These are phyloP conservation scores for Drosophila kikkawai DNA, from an alignment of 1,140 invertebrate genomes.

Conservation along the genomic window DNA sequence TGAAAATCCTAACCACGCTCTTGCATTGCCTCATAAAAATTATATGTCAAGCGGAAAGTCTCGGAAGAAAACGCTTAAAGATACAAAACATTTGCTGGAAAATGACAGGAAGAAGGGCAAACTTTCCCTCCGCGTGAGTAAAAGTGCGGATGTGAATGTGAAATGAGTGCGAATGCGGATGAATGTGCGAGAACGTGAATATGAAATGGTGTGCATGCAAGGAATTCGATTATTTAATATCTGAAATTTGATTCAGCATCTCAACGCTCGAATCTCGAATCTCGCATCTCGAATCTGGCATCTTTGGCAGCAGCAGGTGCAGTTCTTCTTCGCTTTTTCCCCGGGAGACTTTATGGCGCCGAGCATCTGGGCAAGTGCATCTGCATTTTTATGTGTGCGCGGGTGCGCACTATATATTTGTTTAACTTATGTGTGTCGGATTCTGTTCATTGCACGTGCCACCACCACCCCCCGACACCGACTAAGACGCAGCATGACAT, in stretches of 20 bases:
- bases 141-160: conserved; percentile 19
- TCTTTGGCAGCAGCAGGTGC: conserved; percentile 34
- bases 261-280: neutral
- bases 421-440: conserved; percentile 42
- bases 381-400: conserved; percentile 38
- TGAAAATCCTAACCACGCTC: neutral
- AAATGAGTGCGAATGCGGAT: conserved; percentile 8
- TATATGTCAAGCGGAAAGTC: conserved; percentile 75
- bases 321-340: neutral
- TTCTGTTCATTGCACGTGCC: conserved; percentile 32
- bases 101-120: neutral
- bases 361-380: conserved; percentile 26
- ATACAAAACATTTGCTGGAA: conserved; percentile 12
- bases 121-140: neutral
- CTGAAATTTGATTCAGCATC: conserved; percentile 39
- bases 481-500: conserved; percentile 63
- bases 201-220: conserved; percentile 38
- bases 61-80: conserved; percentile 51
- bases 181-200: conserved; percentile 38
- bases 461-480: neutral
- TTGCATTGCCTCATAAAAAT: conserved; percentile 54
- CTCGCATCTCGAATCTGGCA: neutral
- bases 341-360: conserved; percentile 20
- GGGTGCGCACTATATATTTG: conserved; percentile 30
- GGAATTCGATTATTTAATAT: conserved; percentile 54